Percentiles rank a stretch among this genome's conserved stretches.
Evolutionary conservation across 2,797 vertebrate genomes (phyloP).

Genomic region (Coregonus suidteri): DNA sequence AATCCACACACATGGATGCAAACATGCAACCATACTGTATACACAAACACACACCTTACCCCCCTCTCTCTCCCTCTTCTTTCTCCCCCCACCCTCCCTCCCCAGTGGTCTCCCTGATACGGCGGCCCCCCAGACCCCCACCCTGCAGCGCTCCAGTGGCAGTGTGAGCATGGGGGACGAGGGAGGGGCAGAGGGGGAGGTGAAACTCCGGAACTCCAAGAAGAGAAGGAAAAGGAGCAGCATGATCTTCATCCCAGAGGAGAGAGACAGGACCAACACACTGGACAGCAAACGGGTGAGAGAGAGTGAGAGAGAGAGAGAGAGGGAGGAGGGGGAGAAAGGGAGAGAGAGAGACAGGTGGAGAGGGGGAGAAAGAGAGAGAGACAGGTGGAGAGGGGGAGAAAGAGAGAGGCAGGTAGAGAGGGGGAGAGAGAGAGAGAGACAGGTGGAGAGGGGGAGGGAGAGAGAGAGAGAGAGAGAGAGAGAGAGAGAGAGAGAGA

Average conservation of each 20-base stretch:
- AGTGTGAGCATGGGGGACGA: slow-evolving; percentile 63
- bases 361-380: not conserved
- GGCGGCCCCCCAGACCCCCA: slow-evolving; percentile 46
- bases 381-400: not conserved
- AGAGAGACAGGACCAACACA: slow-evolving; percentile 69
- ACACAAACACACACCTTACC: not conserved
- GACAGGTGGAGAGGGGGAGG: too few relatives aligned
- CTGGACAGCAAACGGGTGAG: slow-evolving; percentile 77
- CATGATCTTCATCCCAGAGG: slow-evolving; percentile 87
- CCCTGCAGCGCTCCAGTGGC: slow-evolving; percentile 68
- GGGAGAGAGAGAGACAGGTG: not conserved
- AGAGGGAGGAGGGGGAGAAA: not conserved
- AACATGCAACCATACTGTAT: not conserved
- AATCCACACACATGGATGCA: not conserved
- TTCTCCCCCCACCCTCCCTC: not conserved
- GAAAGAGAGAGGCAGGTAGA: not conserved
- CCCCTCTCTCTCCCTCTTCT: not conserved
- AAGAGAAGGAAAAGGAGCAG: slow-evolving; percentile 93
- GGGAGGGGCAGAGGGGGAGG: slow-evolving; percentile 78
- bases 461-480: not conserved
- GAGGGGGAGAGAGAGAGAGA: not conserved
- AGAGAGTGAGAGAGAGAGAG: not conserved
- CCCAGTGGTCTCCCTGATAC: slow-evolving; percentile 64
- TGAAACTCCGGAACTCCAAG: slow-evolving; percentile 89
- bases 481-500: not conserved